These are phyloP conservation scores for Dendronephthya gigantea DNA, from an alignment of 64 coral and sea anemone species.

Conservation along the genomic window DNA sequence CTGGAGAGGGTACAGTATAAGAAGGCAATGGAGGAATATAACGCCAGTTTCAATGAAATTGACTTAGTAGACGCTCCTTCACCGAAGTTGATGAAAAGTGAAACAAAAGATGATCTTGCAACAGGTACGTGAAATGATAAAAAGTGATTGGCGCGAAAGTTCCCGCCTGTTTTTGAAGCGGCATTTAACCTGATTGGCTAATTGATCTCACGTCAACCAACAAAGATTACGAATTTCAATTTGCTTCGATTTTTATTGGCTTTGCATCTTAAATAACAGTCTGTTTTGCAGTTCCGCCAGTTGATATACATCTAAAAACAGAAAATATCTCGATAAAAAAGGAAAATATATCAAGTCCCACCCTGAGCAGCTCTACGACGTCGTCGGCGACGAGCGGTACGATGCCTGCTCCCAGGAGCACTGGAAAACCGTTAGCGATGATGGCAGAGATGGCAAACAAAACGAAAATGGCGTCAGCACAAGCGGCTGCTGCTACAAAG, in stretches of 20 bases:
- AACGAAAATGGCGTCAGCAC: slow-evolving; percentile 8
- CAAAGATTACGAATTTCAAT: too few species aligned
- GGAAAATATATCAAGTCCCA: background rate
- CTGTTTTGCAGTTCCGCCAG: background rate
- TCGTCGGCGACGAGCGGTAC: background rate
- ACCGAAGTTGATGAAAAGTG: background rate
- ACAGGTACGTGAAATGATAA: background rate
- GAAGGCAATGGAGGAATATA: background rate
- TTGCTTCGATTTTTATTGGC: too few species aligned
- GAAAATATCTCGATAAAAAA: background rate
- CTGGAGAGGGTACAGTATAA: background rate
- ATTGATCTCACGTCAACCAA: too few species aligned
- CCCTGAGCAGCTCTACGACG: background rate
- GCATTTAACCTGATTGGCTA: background rate
- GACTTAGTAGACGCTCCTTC: background rate
- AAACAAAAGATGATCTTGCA: background rate
- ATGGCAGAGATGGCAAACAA: slow-evolving; percentile 12
- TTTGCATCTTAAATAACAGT: too few species aligned
- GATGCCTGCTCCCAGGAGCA: background rate
- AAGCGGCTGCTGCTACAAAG: background rate
- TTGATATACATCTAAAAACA: too few species aligned
- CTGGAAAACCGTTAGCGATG: slow-evolving; percentile 4
- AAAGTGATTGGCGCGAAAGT: background rate
- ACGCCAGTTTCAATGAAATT: background rate
- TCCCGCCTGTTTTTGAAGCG: background rate